Conservation (phyloP, 2,113 vertebrate species). For the Hiodon tergisus region DNA sequence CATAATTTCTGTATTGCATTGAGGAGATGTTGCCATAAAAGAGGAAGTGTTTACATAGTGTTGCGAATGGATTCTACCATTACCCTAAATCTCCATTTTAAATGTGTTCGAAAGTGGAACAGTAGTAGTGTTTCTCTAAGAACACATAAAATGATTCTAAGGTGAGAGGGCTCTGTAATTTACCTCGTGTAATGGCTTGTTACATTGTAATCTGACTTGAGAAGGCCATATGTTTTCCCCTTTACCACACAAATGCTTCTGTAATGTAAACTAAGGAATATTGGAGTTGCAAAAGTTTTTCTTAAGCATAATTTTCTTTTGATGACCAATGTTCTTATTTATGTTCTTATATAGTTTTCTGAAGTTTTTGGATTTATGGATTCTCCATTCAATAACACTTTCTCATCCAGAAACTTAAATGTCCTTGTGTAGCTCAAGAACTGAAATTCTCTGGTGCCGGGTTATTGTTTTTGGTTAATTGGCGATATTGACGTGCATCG, state of each 20-base stretch:
- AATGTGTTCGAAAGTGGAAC: slow-evolving; percentile 22
- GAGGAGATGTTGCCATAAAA: slow-evolving; percentile 30
- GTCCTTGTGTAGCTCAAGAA: neutral
- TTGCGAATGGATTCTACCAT: slow-evolving; percentile 17
- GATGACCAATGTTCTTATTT: neutral
- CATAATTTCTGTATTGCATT: slow-evolving; percentile 28
- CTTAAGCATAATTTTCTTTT: neutral
- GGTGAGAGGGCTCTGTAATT: neutral
- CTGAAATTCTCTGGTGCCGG: neutral
- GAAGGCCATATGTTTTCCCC: neutral
- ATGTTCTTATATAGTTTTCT: too few species aligned
- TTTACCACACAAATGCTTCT: neutral
- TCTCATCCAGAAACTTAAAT: neutral
- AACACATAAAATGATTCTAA: neutral
- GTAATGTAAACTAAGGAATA: neutral
- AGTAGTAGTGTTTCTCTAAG: slow-evolving; percentile 12
- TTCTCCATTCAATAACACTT: neutral
- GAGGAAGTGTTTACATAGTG: slow-evolving; percentile 29
- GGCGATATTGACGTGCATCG: neutral
- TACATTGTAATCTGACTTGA: neutral
- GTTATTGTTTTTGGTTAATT: neutral
- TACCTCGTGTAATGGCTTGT: neutral
- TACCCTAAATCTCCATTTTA: slow-evolving; percentile 27
- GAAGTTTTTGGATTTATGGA: neutral
- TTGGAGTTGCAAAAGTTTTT: neutral